Conservation (phyloP, 1,140 invertebrate genomes). For the Leptinotarsa undecemlineata region DNA sequence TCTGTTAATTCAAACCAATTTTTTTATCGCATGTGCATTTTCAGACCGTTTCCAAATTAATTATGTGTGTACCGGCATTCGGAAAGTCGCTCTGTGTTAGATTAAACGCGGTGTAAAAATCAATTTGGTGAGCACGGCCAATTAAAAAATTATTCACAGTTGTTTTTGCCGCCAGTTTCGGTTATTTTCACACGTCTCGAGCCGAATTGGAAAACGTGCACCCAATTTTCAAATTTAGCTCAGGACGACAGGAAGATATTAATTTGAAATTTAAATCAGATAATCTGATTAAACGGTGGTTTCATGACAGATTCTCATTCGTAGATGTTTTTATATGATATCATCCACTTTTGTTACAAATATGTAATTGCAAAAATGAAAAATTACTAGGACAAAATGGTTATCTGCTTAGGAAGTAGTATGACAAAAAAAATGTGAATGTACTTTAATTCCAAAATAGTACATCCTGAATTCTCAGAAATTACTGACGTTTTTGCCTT, state of each 20-base stretch:
- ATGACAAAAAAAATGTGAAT: too few species aligned
- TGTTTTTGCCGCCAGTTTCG: conserved; percentile 1
- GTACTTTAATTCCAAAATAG: too few species aligned
- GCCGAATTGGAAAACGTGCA: conserved; percentile 8
- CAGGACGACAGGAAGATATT: neutral
- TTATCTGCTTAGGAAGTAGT: too few species aligned
- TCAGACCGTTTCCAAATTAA: conserved; percentile 3
- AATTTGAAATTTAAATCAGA: neutral
- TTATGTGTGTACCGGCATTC: neutral
- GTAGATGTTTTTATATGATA: neutral
- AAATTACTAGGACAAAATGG: too few species aligned
- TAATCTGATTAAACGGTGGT: neutral
- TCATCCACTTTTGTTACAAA: too few species aligned
- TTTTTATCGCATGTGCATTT: conserved; percentile 1
- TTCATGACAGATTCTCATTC: neutral
- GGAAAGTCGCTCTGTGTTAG: neutral
- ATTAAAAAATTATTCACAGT: conserved; percentile 21
- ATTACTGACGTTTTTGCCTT: too few species aligned
- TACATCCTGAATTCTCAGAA: too few species aligned
- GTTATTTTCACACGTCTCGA: conserved; percentile 11
- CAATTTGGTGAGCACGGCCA: conserved; percentile 3
- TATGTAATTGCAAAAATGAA: too few species aligned
- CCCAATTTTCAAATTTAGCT: conserved; percentile 8
- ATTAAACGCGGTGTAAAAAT: conserved; percentile 13
- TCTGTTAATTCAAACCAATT: neutral